Conservation (phyloP, 2,888 invertebrate genomes). For the Dasypolia templi region DNA sequence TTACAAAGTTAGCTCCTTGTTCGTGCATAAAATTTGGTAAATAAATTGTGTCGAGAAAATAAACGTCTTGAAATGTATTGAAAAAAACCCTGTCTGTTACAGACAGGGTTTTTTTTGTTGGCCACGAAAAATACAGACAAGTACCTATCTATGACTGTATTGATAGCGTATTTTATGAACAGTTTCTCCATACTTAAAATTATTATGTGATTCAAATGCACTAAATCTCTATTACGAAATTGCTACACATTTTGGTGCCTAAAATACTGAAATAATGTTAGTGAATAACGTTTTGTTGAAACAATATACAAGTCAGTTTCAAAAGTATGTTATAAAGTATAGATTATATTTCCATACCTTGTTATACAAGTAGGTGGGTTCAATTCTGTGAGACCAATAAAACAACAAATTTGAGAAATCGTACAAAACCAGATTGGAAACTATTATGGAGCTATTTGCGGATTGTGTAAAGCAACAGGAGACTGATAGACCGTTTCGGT, state of each 20-base stretch:
- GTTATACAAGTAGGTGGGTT: neutral
- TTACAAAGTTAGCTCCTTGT: too few relatives aligned
- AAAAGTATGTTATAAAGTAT: neutral
- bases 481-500: slow-evolving; percentile 63
- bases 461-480: slow-evolving; percentile 65
- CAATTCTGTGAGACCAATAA: neutral
- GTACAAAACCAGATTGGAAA: slow-evolving; percentile 52
- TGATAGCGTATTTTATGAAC: neutral
- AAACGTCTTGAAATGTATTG: too few relatives aligned
- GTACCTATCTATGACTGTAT: neutral
- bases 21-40: too few relatives aligned
- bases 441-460: slow-evolving; percentile 63
- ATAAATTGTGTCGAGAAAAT: too few relatives aligned
- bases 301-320: neutral
- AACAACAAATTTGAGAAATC: slow-evolving; percentile 49
- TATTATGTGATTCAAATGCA: neutral
- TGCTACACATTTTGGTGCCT: neutral
- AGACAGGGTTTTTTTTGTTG: slow-evolving; percentile 60
- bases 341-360: neutral
- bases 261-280: neutral
- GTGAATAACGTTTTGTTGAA: slow-evolving; percentile 12
- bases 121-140: neutral
- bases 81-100: too few relatives aligned
- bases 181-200: neutral
- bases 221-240: slow-evolving; percentile 10